These are phyloP conservation scores for Panthera tigris DNA, from an alignment of 2,113 vertebrate genomes.

Conservation along the genomic window DNA sequence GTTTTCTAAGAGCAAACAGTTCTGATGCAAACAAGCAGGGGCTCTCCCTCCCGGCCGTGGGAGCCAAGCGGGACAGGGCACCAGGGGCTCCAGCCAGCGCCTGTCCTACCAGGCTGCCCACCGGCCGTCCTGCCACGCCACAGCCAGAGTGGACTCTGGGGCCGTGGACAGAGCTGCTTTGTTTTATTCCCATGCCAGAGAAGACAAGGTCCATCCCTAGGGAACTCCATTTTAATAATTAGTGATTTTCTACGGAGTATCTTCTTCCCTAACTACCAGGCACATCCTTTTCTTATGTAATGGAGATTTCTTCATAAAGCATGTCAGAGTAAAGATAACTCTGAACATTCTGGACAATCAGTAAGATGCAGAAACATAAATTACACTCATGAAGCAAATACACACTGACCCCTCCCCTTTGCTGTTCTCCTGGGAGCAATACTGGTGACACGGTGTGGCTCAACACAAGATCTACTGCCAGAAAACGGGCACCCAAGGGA, in stretches of 20 bases:
- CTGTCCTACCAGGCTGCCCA: fast-evolving
- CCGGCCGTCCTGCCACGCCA: neutral
- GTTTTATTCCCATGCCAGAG: neutral
- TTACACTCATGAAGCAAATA: neutral
- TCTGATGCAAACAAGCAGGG: neutral
- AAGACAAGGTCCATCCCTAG: neutral
- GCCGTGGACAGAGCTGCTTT: neutral
- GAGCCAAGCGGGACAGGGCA: no score
- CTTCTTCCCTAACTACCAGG: neutral
- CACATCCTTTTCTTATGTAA: neutral
- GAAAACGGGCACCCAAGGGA: neutral
- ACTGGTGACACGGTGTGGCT: constrained; percentile 46
- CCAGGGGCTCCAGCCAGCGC: neutral
- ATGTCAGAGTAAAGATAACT: neutral
- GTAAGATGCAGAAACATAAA: no score
- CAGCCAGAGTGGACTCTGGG: no score
- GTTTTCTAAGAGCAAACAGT: neutral
- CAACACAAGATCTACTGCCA: constrained; percentile 69
- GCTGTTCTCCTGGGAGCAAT: neutral
- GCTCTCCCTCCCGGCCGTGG: neutral
- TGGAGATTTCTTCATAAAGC: neutral
- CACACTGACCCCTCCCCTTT: neutral
- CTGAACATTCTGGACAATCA: neutral
- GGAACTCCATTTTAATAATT: neutral
- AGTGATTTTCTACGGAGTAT: neutral